A percentile compares a stretch with the other conserved stretches of the same genome.
Conservation (phyloP, 1,140 invertebrate genomes). For the Halyomorpha halys region DNA sequence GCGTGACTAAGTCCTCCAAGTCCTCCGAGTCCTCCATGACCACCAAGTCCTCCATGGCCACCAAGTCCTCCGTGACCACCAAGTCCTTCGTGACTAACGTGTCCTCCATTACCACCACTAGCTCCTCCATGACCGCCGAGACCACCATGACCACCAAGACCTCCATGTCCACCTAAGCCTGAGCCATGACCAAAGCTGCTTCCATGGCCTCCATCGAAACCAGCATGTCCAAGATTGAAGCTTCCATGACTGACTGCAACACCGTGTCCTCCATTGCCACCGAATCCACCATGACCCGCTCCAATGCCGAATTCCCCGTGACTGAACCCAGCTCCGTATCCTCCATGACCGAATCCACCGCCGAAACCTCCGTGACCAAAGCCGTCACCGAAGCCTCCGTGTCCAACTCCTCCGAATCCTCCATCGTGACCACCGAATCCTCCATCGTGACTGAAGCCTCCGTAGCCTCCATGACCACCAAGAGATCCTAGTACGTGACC, state of each 20-base stretch:
- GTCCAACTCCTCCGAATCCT: not conserved
- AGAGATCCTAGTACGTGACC: conserved; percentile 12
- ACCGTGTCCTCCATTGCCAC: conserved; percentile 11
- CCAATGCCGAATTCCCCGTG: conserved; percentile 5
- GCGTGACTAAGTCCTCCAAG: not conserved
- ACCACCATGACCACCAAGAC: not conserved
- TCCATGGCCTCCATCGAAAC: not conserved
- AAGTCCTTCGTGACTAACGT: not conserved
- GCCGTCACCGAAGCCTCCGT: conserved; percentile 1
- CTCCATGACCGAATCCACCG: conserved; percentile 3
- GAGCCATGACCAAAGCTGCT: not conserved
- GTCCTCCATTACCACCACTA: not conserved
- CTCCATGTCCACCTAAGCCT: not conserved
- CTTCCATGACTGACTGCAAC: not conserved
- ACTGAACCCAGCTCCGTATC: conserved; percentile 6
- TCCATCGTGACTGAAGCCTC: conserved; percentile 3
- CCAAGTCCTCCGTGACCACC: not conserved
- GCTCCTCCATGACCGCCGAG: not conserved
- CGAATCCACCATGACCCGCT: not conserved
- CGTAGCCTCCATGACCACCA: conserved; percentile 3
- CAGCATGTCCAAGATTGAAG: not conserved
- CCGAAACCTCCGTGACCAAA: not conserved
- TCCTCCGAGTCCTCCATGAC: conserved; percentile 13
- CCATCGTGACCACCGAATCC: conserved; percentile 2
- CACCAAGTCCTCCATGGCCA: conserved; percentile 10